phyloP scores from a whole-genome alignment of 2,797 vertebrate species.

The Steatocranus sp. region DNA sequence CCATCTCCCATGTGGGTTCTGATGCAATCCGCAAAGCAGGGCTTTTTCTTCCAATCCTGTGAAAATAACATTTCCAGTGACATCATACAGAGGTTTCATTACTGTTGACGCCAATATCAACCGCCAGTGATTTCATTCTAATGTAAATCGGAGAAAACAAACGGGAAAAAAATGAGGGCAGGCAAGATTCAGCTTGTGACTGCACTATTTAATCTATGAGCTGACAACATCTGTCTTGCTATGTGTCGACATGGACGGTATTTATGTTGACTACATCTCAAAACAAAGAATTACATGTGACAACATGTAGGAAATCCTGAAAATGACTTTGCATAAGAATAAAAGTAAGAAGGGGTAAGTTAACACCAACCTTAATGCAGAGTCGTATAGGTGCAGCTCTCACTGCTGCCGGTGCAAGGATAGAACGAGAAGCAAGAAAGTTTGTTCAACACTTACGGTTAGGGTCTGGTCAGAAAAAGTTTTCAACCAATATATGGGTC shows the following conservation, averaged over 20 bases:
- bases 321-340: not conserved
- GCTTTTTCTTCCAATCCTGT: not conserved
- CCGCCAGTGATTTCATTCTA: not conserved
- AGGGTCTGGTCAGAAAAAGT: not conserved
- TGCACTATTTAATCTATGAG: not conserved
- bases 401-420: not conserved
- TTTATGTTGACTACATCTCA: not conserved
- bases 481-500: rapidly evolving
- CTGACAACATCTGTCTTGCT: not conserved
- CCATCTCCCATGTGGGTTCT: constrained; percentile 34
- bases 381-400: not conserved
- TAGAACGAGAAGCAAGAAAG: not conserved
- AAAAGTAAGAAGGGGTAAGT: not conserved
- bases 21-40: constrained; percentile 18
- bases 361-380: not conserved
- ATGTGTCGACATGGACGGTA: not conserved
- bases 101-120: constrained; percentile 35
- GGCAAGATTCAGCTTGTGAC: constrained; percentile 25
- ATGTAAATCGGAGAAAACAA: constrained; percentile 27
- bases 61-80: constrained; percentile 47
- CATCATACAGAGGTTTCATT: constrained; percentile 37
- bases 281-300: not conserved
- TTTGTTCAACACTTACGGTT: too few species aligned
- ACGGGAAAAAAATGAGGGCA: rapidly evolving
- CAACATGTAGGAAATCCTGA: not conserved